Evolutionary conservation across 2,888 invertebrate species (phyloP), one percentile per base, ranked within the genome.

Genomic region (Agonopterix heracliana): DNA sequence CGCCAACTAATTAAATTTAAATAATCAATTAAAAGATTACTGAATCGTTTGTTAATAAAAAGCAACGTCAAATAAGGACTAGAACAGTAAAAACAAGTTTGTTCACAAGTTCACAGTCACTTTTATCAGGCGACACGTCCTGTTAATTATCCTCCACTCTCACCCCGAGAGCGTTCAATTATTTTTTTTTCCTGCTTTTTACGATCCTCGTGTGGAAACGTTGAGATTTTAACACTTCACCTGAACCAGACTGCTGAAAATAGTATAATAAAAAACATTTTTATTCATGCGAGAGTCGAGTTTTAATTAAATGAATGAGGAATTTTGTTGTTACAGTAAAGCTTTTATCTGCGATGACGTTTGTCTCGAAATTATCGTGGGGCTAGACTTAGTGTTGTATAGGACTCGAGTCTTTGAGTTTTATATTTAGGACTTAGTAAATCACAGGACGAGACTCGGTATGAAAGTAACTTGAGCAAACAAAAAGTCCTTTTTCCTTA

Each of bases 221-320:
- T 78, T 78, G 87, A 86, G 84, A 81, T 87, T 87, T 87, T 85
- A 84, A 81, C 84, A 86, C 86, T 86, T 79, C 82, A 87, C 81
- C 79, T 82, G 83, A 74, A 77, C 78, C 76, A 71, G 81, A 75
- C 78, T 79, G 75, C 69, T 76, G 75, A 68, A 81, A 83, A 80
- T 78, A 75, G 78, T 78, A 74, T 73, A 64, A 73, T 73, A 68
- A 64, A 56, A 62, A 60, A 12, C n/a, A 55, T 52, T 78, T 76
- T 78, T 74, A 73, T 77, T 77, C 73, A 63, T 68, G 66, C 68
- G 66, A 69, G 66, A 71, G 67, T 68, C 64, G 66, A 75, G 69
- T 72, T 83, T 84, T 83, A 85, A 85, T 85, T 84, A 82, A 84
- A 82, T 76, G 75, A 77, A 75, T 76, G 76, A 72, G 66, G 71